Conservation (phyloP, 1,140 invertebrate species). For the Danaus melanippus region DNA sequence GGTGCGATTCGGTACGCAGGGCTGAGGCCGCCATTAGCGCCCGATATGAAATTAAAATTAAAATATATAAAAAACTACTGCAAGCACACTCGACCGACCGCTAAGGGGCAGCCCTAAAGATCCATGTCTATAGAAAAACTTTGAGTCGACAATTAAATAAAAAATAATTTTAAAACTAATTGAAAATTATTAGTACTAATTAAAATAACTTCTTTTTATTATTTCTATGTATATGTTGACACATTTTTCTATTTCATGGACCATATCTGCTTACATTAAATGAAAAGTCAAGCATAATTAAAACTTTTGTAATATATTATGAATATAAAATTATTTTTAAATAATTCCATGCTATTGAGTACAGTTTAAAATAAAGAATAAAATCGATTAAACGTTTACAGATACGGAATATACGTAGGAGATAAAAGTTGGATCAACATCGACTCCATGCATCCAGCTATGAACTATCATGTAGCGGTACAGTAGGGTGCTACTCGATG, state of each 20-base stretch:
- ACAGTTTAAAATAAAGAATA: slow-evolving; percentile 8
- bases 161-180: slow-evolving; percentile 8
- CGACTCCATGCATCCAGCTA: slow-evolving; percentile 36
- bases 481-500: slow-evolving; percentile 69
- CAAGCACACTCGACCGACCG: slow-evolving; percentile 63
- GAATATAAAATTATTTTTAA: too few relatives aligned
- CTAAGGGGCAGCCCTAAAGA: slow-evolving; percentile 67
- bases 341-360: background rate
- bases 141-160: slow-evolving; percentile 30
- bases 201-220: too few relatives aligned
- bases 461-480: slow-evolving; percentile 66
- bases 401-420: too few relatives aligned
- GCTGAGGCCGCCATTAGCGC: slow-evolving; percentile 65
- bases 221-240: too few relatives aligned
- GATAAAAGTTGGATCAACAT: slow-evolving; percentile 7
- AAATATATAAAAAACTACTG: slow-evolving; percentile 68
- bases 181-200: too few relatives aligned
- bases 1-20: slow-evolving; percentile 64
- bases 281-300: too few relatives aligned
- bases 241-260: too few relatives aligned
- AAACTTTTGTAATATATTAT: too few relatives aligned
- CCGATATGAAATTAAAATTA: slow-evolving; percentile 72
- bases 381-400: background rate
- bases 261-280: too few relatives aligned
- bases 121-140: slow-evolving; percentile 30